phyloP scores from a whole-genome alignment of 2,888 invertebrate genomes.

The Hermaeophaga mercurialis region DNA sequence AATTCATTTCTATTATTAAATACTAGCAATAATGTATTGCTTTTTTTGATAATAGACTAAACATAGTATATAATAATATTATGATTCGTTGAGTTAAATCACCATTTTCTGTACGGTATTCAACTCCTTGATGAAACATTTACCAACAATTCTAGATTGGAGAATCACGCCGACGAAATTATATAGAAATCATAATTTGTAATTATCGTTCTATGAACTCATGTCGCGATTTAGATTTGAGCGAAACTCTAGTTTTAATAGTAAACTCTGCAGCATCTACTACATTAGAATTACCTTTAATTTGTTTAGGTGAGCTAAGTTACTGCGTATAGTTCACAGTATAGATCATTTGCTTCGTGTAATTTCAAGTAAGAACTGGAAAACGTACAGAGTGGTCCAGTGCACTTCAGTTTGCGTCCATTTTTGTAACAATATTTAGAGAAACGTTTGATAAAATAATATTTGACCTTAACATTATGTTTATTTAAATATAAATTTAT shows the following conservation, averaged over 20 bases:
- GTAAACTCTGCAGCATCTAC: conserved; percentile 9
- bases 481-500: too few relatives aligned
- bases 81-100: too few relatives aligned
- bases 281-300: conserved; percentile 18
- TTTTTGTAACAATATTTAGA: too few relatives aligned
- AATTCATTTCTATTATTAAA: too few relatives aligned
- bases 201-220: conserved; percentile 22
- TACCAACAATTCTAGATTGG: neutral
- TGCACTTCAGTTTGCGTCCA: too few relatives aligned
- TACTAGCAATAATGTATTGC: too few relatives aligned
- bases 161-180: neutral
- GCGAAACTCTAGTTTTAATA: conserved; percentile 7
- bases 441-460: too few relatives aligned
- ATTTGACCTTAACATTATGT: too few relatives aligned
- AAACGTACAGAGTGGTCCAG: neutral
- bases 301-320: conserved; percentile 11
- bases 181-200: conserved; percentile 18
- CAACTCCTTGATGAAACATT: neutral
- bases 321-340: neutral
- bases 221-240: conserved; percentile 23
- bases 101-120: neutral
- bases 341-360: neutral
- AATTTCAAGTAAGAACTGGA: neutral
- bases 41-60: too few relatives aligned
- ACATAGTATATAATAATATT: too few relatives aligned